Evolutionary conservation across 2,888 invertebrate genomes (phyloP).

Genomic region (Lasioglossum oenotherae): DNA sequence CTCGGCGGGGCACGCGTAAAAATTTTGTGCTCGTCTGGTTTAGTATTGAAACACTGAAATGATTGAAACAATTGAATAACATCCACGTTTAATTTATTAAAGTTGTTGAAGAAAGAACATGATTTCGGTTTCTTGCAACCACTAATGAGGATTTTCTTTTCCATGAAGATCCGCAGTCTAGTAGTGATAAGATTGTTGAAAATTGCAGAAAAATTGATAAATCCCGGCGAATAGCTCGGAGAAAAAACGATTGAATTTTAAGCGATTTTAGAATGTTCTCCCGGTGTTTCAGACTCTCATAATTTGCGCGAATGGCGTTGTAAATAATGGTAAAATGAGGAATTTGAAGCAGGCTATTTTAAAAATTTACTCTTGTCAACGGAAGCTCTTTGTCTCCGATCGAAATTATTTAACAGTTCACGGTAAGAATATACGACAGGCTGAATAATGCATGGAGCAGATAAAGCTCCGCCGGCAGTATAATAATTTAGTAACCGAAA

Average conservation of each 20-base stretch:
- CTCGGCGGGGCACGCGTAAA: no score
- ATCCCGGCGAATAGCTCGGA: no score
- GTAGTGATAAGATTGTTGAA: no score
- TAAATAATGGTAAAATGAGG: background rate
- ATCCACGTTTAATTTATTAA: no score
- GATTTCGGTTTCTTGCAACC: no score
- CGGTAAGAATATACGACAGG: conserved; percentile 4
- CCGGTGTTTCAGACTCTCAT: background rate
- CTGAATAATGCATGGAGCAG: background rate
- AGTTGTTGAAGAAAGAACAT: no score
- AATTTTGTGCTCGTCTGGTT: background rate
- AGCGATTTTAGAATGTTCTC: background rate
- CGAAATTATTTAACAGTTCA: background rate
- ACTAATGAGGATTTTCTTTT: no score
- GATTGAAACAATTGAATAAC: no score
- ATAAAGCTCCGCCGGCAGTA: background rate
- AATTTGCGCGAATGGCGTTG: background rate
- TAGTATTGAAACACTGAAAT: background rate
- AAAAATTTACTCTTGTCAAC: background rate
- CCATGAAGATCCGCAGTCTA: no score
- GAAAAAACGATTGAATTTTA: background rate
- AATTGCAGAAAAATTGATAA: no score
- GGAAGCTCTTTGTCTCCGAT: background rate
- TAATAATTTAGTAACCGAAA: conserved; percentile 8
- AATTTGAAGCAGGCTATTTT: background rate